Percentiles rank a stretch among this genome's conserved stretches.
Evolutionary conservation across 2,113 vertebrate species (phyloP).

Genomic region (Chascanopsetta lugubris): DNA sequence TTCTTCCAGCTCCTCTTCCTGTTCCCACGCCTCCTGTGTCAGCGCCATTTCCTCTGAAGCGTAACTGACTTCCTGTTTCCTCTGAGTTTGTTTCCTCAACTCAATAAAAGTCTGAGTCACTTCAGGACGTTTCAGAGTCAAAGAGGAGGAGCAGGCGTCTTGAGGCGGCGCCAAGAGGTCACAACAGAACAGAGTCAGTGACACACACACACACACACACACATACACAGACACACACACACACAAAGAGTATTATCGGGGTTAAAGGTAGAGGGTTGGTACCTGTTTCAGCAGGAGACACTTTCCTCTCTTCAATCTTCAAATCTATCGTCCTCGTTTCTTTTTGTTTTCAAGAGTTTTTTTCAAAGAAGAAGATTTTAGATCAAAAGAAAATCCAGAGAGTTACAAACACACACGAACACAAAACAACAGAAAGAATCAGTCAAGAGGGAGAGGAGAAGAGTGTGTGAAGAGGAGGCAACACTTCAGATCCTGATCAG

Average conservation of each 20-base stretch:
- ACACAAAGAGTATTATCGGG: not conserved
- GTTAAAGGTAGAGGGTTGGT: constrained; percentile 13
- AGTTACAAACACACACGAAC: constrained; percentile 26
- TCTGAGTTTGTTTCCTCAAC: constrained; percentile 35
- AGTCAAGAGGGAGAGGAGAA: not conserved
- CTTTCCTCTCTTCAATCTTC: constrained; percentile 46
- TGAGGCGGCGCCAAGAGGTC: constrained; percentile 69
- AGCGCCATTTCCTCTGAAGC: constrained; percentile 18
- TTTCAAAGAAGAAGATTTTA: constrained; percentile 29
- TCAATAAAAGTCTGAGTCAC: constrained; percentile 23
- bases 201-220: constrained; percentile 40
- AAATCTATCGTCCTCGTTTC: constrained; percentile 49
- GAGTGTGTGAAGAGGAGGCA: not conserved
- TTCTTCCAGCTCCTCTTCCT: constrained; percentile 27
- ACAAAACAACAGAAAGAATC: not conserved
- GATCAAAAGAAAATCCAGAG: constrained; percentile 28
- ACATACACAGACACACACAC: constrained; percentile 16
- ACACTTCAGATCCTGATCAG: constrained; percentile 8
- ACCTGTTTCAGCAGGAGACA: constrained; percentile 66
- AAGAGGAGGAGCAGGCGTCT: constrained; percentile 72
- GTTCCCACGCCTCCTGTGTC: constrained; percentile 36
- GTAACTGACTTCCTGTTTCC: constrained; percentile 41
- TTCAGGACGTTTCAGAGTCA: constrained; percentile 54
- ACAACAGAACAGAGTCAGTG: constrained; percentile 68
- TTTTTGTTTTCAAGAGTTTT: constrained; percentile 54